A percentile compares a stretch with the other conserved stretches of the same genome.
phyloP scores from a whole-genome alignment of 2,113 vertebrate genomes.

The Thryonomys swinderianus region DNA sequence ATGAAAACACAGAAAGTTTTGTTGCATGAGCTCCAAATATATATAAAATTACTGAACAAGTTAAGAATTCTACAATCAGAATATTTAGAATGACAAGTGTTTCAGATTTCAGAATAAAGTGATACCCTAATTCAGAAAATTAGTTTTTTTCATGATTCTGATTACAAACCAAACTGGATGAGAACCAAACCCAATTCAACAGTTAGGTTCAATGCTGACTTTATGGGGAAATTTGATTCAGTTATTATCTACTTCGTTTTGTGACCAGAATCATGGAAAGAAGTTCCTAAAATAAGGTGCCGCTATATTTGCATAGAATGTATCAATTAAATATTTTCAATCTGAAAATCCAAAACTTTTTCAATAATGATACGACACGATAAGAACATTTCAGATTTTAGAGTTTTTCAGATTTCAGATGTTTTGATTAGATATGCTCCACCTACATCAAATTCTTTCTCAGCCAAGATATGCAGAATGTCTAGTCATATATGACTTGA shows the following conservation, averaged over 20 bases:
- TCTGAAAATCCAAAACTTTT: background rate
- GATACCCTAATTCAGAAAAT: background rate
- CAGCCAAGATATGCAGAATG: background rate
- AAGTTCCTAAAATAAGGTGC: background rate
- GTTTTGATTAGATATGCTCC: background rate
- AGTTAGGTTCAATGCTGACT: background rate
- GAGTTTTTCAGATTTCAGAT: background rate
- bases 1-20: conserved; percentile 13
- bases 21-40: background rate
- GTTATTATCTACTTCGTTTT: background rate
- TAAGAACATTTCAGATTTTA: background rate
- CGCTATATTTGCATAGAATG: background rate
- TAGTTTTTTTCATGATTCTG: background rate
- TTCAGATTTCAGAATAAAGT: background rate
- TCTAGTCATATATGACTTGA: background rate
- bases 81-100: background rate
- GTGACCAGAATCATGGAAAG: background rate
- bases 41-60: background rate
- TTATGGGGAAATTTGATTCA: background rate
- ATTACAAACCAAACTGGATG: background rate
- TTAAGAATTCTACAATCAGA: background rate
- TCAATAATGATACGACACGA: background rate
- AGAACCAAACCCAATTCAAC: background rate
- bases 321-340: background rate
- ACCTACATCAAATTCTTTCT: background rate